Conservation (phyloP, 2,888 invertebrate species). For the Mythimna lalbum region DNA sequence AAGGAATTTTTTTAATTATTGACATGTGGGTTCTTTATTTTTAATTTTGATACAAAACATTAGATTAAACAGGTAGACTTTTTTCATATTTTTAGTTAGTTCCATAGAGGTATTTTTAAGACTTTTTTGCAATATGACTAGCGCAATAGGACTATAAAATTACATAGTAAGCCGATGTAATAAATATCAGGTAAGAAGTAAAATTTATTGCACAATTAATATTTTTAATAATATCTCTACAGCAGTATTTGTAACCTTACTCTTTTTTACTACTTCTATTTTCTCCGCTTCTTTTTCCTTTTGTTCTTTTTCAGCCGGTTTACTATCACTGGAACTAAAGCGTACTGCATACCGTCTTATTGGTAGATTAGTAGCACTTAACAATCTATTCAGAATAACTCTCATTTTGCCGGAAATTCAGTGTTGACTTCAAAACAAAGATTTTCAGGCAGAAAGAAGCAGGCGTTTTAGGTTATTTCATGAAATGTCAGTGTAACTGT, state of each 20-base stretch:
- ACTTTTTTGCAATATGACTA: no score
- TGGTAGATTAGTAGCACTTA: slow-evolving; percentile 68
- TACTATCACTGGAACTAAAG: slow-evolving; percentile 73
- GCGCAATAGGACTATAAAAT: no score
- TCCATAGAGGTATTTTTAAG: no score
- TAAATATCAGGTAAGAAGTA: no score
- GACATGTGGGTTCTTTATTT: background rate
- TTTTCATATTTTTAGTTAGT: no score
- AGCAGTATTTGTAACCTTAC: slow-evolving; percentile 75
- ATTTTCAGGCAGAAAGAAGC: background rate
- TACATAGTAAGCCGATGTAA: no score
- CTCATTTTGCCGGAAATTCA: slow-evolving; percentile 72
- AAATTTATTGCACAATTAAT: background rate
- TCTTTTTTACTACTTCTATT: slow-evolving; percentile 80
- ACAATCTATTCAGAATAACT: slow-evolving; percentile 80
- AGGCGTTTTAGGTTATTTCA: background rate
- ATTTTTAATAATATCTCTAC: background rate
- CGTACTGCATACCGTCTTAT: slow-evolving; percentile 70
- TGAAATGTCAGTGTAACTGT: slow-evolving; percentile 33
- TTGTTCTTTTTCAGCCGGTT: slow-evolving; percentile 61
- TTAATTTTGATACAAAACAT: no score
- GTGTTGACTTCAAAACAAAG: slow-evolving; percentile 26
- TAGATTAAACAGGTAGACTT: no score
- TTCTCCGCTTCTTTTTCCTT: slow-evolving; percentile 70
- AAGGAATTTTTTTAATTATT: slow-evolving; percentile 28